Percentiles rank a stretch among this genome's conserved stretches.
phyloP scores from a whole-genome alignment of 2,888 invertebrate species.

The Arge pagana region DNA sequence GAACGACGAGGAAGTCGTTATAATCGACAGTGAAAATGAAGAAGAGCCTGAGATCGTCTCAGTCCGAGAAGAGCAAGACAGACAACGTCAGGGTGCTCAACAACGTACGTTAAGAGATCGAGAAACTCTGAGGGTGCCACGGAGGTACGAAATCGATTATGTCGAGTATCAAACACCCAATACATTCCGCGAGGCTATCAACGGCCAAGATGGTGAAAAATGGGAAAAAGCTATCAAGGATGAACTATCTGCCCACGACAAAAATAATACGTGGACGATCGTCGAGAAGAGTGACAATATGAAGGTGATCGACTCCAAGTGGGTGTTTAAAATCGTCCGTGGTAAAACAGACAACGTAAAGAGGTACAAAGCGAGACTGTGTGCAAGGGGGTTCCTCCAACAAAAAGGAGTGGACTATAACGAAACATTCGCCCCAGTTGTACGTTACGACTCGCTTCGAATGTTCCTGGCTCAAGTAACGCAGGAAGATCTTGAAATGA shows the following conservation, averaged over 20 bases:
- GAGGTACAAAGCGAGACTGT: conserved; percentile 10
- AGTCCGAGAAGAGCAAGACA: too few species aligned
- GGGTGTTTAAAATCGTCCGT: conserved; percentile 10
- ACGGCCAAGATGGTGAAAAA: not conserved
- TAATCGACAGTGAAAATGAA: not conserved
- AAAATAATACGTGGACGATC: conserved; percentile 18
- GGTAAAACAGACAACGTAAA: not conserved
- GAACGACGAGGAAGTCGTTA: not conserved
- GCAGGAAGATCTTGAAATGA: conserved; percentile 13
- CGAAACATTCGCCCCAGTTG: conserved; percentile 11
- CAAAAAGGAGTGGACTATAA: conserved; percentile 7
- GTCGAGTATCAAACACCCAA: not conserved
- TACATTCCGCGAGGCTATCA: not conserved
- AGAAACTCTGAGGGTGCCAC: not conserved
- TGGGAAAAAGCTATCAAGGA: conserved; percentile 9
- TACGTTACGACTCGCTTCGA: conserved; percentile 20
- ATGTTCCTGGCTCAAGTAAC: conserved; percentile 11
- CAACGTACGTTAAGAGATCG: conserved; percentile 13
- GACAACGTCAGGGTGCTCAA: not conserved
- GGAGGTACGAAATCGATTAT: not conserved
- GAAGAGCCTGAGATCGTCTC: not conserved
- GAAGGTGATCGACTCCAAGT: conserved; percentile 15
- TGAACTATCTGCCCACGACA: conserved; percentile 8
- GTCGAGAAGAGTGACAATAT: not conserved
- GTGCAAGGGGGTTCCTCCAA: conserved; percentile 16